Base-by-base conservation (phyloP, 2,797 vertebrate species). In the Spondyliosoma cantharus region DNA sequence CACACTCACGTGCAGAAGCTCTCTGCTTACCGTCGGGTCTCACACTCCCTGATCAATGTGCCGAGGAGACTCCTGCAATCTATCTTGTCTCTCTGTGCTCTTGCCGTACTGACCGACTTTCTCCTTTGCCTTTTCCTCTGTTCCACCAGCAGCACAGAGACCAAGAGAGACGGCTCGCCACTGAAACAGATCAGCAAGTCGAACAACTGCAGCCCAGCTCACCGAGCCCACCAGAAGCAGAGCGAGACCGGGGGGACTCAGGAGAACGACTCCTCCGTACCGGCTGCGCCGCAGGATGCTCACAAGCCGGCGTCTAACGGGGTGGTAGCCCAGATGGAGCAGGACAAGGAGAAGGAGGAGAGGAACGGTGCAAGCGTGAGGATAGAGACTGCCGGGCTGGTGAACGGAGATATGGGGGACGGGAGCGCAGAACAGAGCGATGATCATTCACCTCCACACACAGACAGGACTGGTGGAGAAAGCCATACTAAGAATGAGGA, bases 391-490 rank as follows among this genome's bases (percentile, higher is more conserved):
- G 78, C 4, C 0, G 83, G n/a, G 76, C 79, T 96, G 74, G 81
- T 95, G 3, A 96, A 96, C 45, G 95, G 95, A 80, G 93, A 94
- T 15, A 75, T 83, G 65, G 90, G 67, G 32, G 80, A 78, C 20
- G 66, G 67, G 56, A 79, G 77, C 46, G n/a, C 54, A 1, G 89
- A 90, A 29, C 71, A 82, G 37, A 76, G 68, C 1, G 90, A 84
- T 3, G 85, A 85, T 19, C 82, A 67, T 0, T 89, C 89, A 20
- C 73, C 88, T 74, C 62, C 73, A 12, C 54, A 69, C 3, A 65
- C 4, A 0, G 80, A 86, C 71, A 52, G 84, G 82, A 87, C 85
- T 32, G 86, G 6, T 14, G 7, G 78, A 22, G 84, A 78, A 32
- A 76, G 74, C 64, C 68, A 45, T 25, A 5, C 27, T 13, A 85